Evolutionary conservation across 2,797 vertebrate species (phyloP).

Genomic region (Ctenosaura bakeri): DNA sequence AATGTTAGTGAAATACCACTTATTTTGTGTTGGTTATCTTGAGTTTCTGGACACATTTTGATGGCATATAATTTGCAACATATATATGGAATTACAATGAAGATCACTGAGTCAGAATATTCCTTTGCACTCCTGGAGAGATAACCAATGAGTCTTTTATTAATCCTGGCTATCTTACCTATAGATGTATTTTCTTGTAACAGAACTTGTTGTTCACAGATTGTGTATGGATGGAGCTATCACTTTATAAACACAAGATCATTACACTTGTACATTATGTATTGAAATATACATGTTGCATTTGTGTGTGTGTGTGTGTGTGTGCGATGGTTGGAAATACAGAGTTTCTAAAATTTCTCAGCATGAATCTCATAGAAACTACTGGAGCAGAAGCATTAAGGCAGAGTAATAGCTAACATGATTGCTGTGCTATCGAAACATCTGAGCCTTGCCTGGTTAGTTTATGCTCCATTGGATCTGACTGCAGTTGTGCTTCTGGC

Average conservation of each 20-base stretch:
- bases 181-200: neutral
- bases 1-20: slow-evolving; percentile 17
- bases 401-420: neutral
- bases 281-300: neutral
- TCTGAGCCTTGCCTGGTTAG: slow-evolving; percentile 17
- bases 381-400: slow-evolving; percentile 14
- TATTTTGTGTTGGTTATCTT: neutral
- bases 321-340: neutral
- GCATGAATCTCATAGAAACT: rapidly evolving
- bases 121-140: neutral
- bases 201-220: rapidly evolving
- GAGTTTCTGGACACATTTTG: neutral
- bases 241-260: neutral
- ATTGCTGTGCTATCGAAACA: neutral
- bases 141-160: neutral
- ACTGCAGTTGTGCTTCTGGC: neutral
- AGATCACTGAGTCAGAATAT: slow-evolving; percentile 6
- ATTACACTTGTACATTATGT: neutral
- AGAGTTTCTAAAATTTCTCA: neutral
- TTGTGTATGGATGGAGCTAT: rapidly evolving
- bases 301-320: neutral
- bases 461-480: slow-evolving; percentile 40
- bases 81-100: neutral
- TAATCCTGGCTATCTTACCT: neutral
- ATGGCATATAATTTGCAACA: neutral